A percentile compares a stretch with the other conserved stretches of the same genome.
Evolutionary conservation across 92 coral and sea anemone genomes (phyloP).

Genomic region (Plumapathes pennacea): DNA sequence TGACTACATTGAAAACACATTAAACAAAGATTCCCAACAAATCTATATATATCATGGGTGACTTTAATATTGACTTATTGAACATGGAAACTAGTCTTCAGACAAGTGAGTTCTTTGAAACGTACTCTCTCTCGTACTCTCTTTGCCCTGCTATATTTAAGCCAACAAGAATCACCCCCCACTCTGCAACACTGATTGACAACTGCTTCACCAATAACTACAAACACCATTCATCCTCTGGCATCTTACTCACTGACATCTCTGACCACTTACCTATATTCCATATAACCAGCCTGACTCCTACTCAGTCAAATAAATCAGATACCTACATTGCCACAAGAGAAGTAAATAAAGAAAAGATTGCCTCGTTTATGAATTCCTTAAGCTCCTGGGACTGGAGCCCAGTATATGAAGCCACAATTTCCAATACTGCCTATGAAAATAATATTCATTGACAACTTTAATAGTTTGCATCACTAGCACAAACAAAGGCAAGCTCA

Average conservation of each 20-base stretch:
- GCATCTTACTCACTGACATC: constrained; percentile 9
- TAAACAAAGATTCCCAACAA: background rate
- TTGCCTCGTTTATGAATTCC: too few relatives aligned
- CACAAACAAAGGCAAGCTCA: background rate
- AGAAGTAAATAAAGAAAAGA: too few relatives aligned
- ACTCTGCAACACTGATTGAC: constrained; percentile 3
- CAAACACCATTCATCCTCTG: background rate
- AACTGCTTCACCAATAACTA: background rate
- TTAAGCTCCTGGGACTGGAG: constrained; percentile 3
- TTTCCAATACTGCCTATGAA: background rate
- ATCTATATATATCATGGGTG: constrained; percentile 11
- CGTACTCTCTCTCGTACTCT: constrained; percentile 8
- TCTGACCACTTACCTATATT: constrained; percentile 19
- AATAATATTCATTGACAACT: background rate
- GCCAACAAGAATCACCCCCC: constrained; percentile 17
- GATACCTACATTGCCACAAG: too few relatives aligned
- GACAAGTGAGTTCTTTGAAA: constrained; percentile 9
- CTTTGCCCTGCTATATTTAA: constrained; percentile 9
- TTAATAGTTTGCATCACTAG: constrained; percentile 2
- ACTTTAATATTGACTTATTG: constrained; percentile 8
- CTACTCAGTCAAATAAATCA: background rate
- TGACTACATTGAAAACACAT: constrained; percentile 4
- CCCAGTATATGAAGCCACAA: background rate
- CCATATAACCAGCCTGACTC: background rate
- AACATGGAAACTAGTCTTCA: constrained; percentile 4